Evolutionary conservation across 1,140 invertebrate species (phyloP), one percentile per base, ranked within the genome.

Genomic region (Leptestheria dahalacensis): DNA sequence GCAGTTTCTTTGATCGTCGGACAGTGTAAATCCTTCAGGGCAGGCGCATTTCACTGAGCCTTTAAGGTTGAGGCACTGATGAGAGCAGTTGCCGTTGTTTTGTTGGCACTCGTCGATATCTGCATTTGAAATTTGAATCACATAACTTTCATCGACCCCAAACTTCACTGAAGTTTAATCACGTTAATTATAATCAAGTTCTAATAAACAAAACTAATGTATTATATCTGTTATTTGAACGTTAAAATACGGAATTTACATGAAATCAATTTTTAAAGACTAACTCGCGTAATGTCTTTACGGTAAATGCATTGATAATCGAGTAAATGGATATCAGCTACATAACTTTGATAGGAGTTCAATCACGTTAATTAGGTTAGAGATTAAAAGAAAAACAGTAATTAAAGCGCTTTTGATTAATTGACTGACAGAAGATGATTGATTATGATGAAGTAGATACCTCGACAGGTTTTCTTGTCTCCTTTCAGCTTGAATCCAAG

Each of bases 41-140:
- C 81, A 77, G 55, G 67, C 64, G 66, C 87, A 90, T 56, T 78
- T 78, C 64, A 85, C 77, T 48, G 68, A 68, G 23, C 76, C 75
- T 68, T 66, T 68, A 65, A 63, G 70, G 60, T 71, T 73, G 21
- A 60, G 62, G 56, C 84, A 79, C 23, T 66, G 61, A 50, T 79
- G 76, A 0, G 76, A 79, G 63, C 82, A 84, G 1, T 77, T 78
- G 23, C 77, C 75, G 3, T 77, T 77, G 61, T 54, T 50, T 73
- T 72, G 68, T 28, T 71, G 57, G 67, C 79, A 82, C 61, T 82
- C 79, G 68, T 81, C 71, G 28, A 76, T 69, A 65, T 79, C 75
- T 62, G 72, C 25, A 55, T 58, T n/a, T 4, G 26, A 15, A 11
- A 54, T 18, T n/a, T 11, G 12, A 18, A 24, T 1, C 6, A 54